Conservation (phyloP, 1,140 invertebrate species). For the Aphaenogaster floridana region DNA sequence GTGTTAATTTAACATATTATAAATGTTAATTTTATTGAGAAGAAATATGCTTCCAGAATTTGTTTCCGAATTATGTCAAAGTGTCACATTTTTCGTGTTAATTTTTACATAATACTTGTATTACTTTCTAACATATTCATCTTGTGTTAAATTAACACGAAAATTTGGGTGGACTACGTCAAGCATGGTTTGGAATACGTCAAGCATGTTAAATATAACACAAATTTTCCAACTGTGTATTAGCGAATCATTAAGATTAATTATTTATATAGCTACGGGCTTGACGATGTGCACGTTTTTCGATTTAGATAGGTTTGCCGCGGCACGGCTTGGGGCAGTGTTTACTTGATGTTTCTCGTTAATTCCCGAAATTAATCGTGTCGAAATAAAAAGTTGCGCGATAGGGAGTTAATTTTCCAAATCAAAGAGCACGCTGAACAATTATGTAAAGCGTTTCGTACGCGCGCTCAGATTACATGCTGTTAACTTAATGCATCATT, state of each 20-base stretch:
- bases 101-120: too few relatives aligned
- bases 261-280: neutral
- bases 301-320: neutral
- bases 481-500: conserved; percentile 53
- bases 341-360: neutral
- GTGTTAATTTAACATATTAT: too few relatives aligned
- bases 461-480: conserved; percentile 11
- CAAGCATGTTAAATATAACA: too few relatives aligned
- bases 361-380: conserved; percentile 4
- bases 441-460: conserved; percentile 55
- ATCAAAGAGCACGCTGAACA: conserved; percentile 36
- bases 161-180: too few relatives aligned
- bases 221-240: too few relatives aligned
- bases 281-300: neutral
- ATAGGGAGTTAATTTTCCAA: conserved; percentile 50
- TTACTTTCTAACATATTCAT: too few relatives aligned
- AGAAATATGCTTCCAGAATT: too few relatives aligned
- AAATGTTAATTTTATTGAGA: too few relatives aligned
- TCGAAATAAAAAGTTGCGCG: neutral
- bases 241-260: neutral
- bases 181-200: too few relatives aligned
- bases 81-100: too few relatives aligned
- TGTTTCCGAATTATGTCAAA: too few relatives aligned
- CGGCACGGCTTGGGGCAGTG: neutral
- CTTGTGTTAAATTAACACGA: too few relatives aligned